These are phyloP conservation scores for Dicycla oo DNA, from an alignment of 2,888 invertebrate species.

Conservation along the genomic window DNA sequence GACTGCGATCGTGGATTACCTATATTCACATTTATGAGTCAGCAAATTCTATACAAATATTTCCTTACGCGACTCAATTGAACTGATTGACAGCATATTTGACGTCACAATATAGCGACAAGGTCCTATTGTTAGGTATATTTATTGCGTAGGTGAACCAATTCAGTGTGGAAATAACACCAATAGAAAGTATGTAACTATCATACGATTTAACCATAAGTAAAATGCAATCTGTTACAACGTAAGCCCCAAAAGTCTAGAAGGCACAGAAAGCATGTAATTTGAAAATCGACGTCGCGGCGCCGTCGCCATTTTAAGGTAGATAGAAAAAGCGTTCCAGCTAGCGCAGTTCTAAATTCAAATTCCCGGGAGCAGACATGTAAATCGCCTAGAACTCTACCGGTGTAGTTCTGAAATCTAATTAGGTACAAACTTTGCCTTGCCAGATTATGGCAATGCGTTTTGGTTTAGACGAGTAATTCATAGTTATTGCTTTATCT, in stretches of 20 bases:
- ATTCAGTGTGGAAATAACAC: background rate
- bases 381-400: conserved; percentile 55
- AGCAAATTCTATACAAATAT: background rate
- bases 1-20: background rate
- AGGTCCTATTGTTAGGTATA: background rate
- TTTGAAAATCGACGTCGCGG: conserved; percentile 42
- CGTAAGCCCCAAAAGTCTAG: conserved; percentile 17
- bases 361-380: conserved; percentile 59
- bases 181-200: background rate
- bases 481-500: conserved; percentile 3
- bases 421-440: conserved; percentile 56
- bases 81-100: background rate
- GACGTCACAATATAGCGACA: background rate
- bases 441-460: conserved; percentile 38
- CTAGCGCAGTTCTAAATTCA: conserved; percentile 56
- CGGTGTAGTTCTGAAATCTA: conserved; percentile 52
- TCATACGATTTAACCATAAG: conserved; percentile 19
- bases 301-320: conserved; percentile 40
- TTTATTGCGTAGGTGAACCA: background rate
- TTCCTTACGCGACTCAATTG: background rate
- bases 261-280: conserved; percentile 33
- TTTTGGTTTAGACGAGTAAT: conserved; percentile 30
- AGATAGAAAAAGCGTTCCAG: conserved; percentile 50
- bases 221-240: conserved; percentile 31
- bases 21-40: background rate